Percentiles rank a stretch among this genome's conserved stretches.
phyloP scores from a whole-genome alignment of 2,888 invertebrate genomes.

The Phania funesta region DNA sequence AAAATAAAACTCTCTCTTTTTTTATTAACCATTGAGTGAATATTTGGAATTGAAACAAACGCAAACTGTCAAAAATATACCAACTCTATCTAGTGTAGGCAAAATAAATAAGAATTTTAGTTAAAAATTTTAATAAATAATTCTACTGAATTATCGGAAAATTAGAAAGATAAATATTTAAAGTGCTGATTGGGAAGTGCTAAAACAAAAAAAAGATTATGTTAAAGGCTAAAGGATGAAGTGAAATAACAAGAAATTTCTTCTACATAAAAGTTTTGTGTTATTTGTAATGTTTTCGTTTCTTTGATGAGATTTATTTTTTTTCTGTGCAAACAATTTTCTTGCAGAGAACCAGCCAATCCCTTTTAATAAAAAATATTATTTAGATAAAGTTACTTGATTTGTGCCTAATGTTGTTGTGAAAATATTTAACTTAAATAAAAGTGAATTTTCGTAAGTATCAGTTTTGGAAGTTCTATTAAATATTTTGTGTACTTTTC shows the following conservation, averaged over 20 bases:
- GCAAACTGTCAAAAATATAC: constrained; percentile 58
- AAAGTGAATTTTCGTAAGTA: not conserved
- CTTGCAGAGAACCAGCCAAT: constrained; percentile 63
- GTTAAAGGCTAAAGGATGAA: not conserved
- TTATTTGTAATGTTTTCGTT: constrained; percentile 38
- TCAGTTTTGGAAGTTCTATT: not conserved
- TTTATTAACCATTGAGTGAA: not conserved
- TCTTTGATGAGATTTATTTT: constrained; percentile 20
- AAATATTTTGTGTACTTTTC: too few relatives aligned
- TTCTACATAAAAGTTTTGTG: not conserved
- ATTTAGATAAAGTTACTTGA: not conserved
- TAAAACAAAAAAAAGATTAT: not conserved
- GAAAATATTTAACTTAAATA: not conserved
- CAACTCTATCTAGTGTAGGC: constrained; percentile 19
- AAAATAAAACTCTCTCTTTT: not conserved
- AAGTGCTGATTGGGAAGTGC: not conserved
- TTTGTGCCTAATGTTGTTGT: not conserved
- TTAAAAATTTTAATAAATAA: not conserved
- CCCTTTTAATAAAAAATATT: constrained; percentile 58
- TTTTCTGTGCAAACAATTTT: constrained; percentile 13
- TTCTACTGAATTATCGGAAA: not conserved
- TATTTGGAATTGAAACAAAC: constrained; percentile 57
- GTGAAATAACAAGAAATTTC: not conserved
- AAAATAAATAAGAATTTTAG: constrained; percentile 39
- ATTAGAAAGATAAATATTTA: not conserved